Evolutionary conservation across 2,888 invertebrate species (phyloP), one percentile per base, ranked within the genome.

Genomic region (Ochlodes sylvanus): DNA sequence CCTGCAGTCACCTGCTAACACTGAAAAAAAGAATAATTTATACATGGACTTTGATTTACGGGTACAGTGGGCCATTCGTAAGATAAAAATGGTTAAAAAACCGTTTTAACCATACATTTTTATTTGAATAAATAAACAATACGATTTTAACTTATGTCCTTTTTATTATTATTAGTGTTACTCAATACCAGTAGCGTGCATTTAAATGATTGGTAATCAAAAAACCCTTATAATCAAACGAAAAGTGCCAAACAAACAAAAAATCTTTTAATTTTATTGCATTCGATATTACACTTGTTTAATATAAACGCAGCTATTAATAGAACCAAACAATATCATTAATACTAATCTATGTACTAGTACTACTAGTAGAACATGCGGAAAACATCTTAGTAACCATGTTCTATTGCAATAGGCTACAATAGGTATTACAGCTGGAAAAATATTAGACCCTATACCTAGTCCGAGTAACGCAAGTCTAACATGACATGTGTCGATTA

Each of bases 401-500:
- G 58, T 38, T 12, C 3, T 38, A 10, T 38, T 38, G 38, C 38
- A 55, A 4, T 17, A 68, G 34, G 42, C 47, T 34, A 19, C 56
- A 47, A 12, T 55, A 61, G n/a, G n/a, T n/a, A n/a, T n/a, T 44
- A 47, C 15, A 17, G 19, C 34, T 55, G 42, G 55, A 60, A 61
- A 19, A 55, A 62, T 55, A 66, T 66, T 60, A 12, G 44, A 15
- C 44, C 58, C 19, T 21, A n/a, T 19, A 21, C 15, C n/a, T 27
- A 27, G 2, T 4, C 27, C 14, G 17, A 42, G 32, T 41, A 58
- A 47, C 57, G 9, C 65, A 41, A 60, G 56, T 56, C 21, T 61
- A 17, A 56, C 62, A 62, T 56, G 61, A 50, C 68, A 68, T 47
- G 56, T 68, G 62, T 62, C 56, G 62, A 41, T 54, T 56, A 50